Evolutionary conservation across 2,888 invertebrate species (phyloP).

Genomic region (Pseudolycoriella hygida): DNA sequence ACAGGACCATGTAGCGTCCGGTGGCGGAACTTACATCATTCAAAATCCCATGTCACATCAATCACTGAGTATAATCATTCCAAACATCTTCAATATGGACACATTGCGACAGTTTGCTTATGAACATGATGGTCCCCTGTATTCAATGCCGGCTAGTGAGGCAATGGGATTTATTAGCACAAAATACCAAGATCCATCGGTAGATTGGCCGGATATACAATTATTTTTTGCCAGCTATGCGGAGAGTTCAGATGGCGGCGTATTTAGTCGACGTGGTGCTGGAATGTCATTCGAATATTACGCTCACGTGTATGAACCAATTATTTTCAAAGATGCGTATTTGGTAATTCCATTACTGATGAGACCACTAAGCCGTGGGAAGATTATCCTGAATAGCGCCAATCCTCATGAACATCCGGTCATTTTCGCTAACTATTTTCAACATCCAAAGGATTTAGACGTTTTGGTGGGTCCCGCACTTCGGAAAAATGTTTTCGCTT

Average conservation of each 20-base stretch:
- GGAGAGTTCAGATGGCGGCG: constrained; percentile 61
- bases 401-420: constrained; percentile 56
- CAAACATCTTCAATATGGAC: constrained; percentile 40
- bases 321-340: constrained; percentile 49
- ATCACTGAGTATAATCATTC: constrained; percentile 48
- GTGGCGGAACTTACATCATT: constrained; percentile 56
- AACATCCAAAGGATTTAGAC: constrained; percentile 50
- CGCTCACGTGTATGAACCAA: constrained; percentile 48
- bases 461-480: constrained; percentile 39
- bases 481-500: constrained; percentile 4
- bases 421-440: constrained; percentile 79
- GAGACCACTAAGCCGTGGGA: constrained; percentile 54
- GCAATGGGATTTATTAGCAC: constrained; percentile 63
- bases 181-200: constrained; percentile 42
- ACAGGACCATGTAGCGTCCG: constrained; percentile 68
- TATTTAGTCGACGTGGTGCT: constrained; percentile 49
- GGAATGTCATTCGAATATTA: constrained; percentile 49
- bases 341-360: constrained; percentile 50
- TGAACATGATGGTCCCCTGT: constrained; percentile 44
- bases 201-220: constrained; percentile 67
- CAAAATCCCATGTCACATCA: constrained; percentile 39
- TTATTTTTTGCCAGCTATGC: constrained; percentile 55
- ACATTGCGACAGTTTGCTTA: constrained; percentile 44
- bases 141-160: constrained; percentile 61
- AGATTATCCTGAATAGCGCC: constrained; percentile 42